Conservation (phyloP, 2,797 vertebrate species). For the Crotalus adamanteus region DNA sequence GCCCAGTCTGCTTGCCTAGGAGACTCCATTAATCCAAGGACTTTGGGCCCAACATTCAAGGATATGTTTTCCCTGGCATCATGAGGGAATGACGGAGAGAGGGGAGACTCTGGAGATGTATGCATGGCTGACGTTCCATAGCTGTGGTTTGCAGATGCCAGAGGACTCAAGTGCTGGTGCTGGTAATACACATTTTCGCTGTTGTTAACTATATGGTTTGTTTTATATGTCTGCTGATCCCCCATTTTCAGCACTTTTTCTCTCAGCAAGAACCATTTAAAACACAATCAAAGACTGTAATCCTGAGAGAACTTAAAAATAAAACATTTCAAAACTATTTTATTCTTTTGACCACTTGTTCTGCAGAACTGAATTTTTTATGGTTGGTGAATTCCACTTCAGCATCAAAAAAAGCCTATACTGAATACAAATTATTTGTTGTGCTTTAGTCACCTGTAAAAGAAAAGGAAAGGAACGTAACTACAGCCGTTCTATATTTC, state of each 20-base stretch:
- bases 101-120: conserved; percentile 73
- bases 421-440: conserved; percentile 45
- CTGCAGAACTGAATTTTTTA: conserved; percentile 59
- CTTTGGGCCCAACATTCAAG: conserved; percentile 75
- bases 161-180: conserved; percentile 68
- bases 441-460: conserved; percentile 62
- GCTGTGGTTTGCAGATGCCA: conserved; percentile 71
- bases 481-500: conserved; percentile 3
- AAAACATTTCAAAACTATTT: conserved; percentile 46
- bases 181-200: conserved; percentile 78
- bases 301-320: conserved; percentile 73
- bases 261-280: conserved; percentile 70
- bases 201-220: conserved; percentile 72
- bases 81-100: conserved; percentile 78
- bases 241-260: conserved; percentile 76
- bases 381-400: conserved; percentile 55
- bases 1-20: conserved; percentile 73
- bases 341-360: conserved; percentile 63
- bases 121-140: conserved; percentile 75
- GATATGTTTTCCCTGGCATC: conserved; percentile 75
- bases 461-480: conserved; percentile 42
- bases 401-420: conserved; percentile 15
- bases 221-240: conserved; percentile 82
- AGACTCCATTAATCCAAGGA: conserved; percentile 70
- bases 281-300: conserved; percentile 49